Percentiles rank a stretch among this genome's conserved stretches.
phyloP scores from a whole-genome alignment of 1,140 invertebrate genomes.

The Drosophila guanche region DNA sequence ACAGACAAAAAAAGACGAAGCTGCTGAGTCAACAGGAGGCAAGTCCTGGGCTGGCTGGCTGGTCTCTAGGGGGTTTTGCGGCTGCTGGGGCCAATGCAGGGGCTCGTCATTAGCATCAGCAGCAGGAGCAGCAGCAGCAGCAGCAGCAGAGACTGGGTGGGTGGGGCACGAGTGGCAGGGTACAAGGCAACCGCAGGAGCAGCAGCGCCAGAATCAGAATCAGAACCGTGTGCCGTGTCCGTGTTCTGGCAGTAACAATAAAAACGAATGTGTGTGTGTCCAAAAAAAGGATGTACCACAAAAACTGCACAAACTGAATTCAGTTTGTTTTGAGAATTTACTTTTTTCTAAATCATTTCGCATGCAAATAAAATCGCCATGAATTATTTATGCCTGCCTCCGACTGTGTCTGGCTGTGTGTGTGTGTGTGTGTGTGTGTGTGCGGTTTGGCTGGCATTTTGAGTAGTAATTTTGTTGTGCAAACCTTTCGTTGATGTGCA shows the following conservation, averaged over 20 bases:
- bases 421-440: background rate
- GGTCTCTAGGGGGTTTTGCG: constrained; percentile 40
- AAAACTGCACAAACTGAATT: constrained; percentile 65
- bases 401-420: constrained; percentile 46
- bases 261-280: constrained; percentile 61
- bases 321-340: constrained; percentile 67
- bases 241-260: constrained; percentile 58
- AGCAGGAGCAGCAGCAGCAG: constrained; percentile 21
- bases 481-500: constrained; percentile 38
- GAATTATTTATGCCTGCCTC: constrained; percentile 77
- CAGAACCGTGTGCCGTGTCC: constrained; percentile 27
- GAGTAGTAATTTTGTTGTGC: constrained; percentile 46
- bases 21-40: constrained; percentile 72
- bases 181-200: constrained; percentile 55
- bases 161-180: constrained; percentile 46
- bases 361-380: constrained; percentile 79
- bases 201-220: constrained; percentile 13
- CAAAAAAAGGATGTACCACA: constrained; percentile 36
- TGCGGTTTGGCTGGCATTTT: constrained; percentile 68
- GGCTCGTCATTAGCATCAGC: constrained; percentile 75
- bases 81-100: constrained; percentile 19
- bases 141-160: constrained; percentile 1
- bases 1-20: constrained; percentile 28
- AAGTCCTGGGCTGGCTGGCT: constrained; percentile 27
- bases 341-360: constrained; percentile 73